Percentiles rank a stretch among this genome's conserved stretches.
phyloP scores from a whole-genome alignment of 2,113 vertebrate species.

The Phylloscopus whistleri region DNA sequence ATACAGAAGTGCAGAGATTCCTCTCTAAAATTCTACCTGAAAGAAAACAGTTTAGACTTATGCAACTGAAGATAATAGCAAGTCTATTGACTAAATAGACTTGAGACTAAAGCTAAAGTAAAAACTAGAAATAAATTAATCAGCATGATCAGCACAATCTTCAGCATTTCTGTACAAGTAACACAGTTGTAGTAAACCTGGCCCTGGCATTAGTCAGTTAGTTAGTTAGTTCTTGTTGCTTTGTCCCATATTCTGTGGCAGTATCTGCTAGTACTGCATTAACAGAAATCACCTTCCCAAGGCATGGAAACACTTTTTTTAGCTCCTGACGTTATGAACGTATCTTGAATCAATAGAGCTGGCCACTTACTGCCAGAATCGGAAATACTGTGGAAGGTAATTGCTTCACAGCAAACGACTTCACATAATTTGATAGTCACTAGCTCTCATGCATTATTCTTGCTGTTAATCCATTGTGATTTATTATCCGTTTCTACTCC shows the following conservation, averaged over 20 bases:
- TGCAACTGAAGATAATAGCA: neutral
- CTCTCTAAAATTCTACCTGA: neutral
- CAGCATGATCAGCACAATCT: neutral
- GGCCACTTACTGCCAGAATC: neutral
- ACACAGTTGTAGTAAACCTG: neutral
- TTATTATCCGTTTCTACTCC: neutral
- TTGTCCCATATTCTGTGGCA: neutral
- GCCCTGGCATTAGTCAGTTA: neutral
- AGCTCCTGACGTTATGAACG: neutral
- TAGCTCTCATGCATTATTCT: neutral
- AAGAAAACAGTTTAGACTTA: neutral
- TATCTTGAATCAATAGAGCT: slow-evolving; percentile 19
- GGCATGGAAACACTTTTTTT: neutral
- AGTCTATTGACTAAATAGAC: neutral
- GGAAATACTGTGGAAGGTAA: neutral
- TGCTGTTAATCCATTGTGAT: neutral
- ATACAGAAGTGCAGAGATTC: neutral
- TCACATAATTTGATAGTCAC: neutral
- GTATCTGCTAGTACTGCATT: slow-evolving; percentile 19
- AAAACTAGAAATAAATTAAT: neutral
- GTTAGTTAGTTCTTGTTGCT: neutral
- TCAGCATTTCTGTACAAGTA: neutral
- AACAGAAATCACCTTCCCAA: slow-evolving; percentile 26
- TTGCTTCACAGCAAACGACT: slow-evolving; percentile 7
- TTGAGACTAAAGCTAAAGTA: neutral